Percentiles rank a stretch among this genome's conserved stretches.
Conservation (phyloP, 2,888 invertebrate species). For the Lepetodrilus schrolli region DNA sequence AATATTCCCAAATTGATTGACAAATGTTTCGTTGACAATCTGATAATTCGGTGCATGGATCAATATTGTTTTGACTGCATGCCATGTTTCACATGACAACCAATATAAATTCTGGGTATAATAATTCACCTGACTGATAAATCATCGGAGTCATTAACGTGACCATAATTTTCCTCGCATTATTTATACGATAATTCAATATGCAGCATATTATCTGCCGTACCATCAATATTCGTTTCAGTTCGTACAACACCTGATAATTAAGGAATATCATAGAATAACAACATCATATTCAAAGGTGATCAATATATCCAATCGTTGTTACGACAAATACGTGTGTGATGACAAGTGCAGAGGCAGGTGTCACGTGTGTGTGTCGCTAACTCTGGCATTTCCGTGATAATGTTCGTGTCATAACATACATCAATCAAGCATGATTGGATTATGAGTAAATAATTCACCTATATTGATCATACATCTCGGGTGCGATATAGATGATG, state of each 20-base stretch:
- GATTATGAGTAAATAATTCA: conserved; percentile 16
- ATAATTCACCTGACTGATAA: neutral
- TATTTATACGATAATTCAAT: conserved; percentile 10
- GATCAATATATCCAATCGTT: conserved; percentile 10
- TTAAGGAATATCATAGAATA: conserved; percentile 9
- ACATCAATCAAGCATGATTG: conserved; percentile 5
- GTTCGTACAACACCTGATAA: neutral
- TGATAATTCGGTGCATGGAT: no score
- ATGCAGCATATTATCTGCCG: neutral
- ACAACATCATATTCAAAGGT: neutral
- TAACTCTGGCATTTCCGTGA: neutral
- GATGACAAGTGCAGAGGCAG: neutral
- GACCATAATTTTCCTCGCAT: neutral
- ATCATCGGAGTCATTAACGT: neutral
- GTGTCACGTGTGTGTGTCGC: neutral
- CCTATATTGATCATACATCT: neutral
- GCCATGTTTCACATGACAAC: neutral
- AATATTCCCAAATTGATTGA: neutral
- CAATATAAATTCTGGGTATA: no score
- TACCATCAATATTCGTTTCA: no score
- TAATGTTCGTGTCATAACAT: conserved; percentile 9
- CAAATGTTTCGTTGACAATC: neutral
- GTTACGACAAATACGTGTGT: conserved; percentile 22
- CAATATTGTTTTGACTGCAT: neutral
- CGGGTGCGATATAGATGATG: neutral